Evolutionary conservation across 1,140 invertebrate species (phyloP), one percentile per base, ranked within the genome.

Genomic region (Dinothrombium tinctorium): DNA sequence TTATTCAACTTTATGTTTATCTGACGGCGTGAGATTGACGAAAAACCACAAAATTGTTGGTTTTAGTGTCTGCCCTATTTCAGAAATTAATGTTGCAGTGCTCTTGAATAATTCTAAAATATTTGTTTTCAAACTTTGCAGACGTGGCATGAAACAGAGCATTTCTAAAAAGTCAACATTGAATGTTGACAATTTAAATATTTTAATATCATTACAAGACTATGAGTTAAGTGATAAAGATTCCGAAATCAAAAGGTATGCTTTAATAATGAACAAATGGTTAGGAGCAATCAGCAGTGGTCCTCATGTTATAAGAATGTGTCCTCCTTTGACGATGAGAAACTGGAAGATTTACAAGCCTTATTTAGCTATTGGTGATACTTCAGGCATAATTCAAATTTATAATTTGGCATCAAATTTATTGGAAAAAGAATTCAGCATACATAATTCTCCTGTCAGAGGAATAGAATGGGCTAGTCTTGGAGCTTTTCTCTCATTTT

Each of bases 381-480:
- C 55, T 9, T 49, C 51, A 31, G 68, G 68, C 4, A 52, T 56
- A 23, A 51, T 70, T 15, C 65, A 67, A 52, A 55, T 71, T 7
- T 59, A 61, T 35, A 65, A 69, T 52, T 53, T 67, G 41, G 59
- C 61, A 0, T 63, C 60, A 46, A 68, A 67, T 17, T 51, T 59
- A 41, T 50, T 70, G 8, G 56, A 61, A 24, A 62, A 62, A 46
- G 68, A 72, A 53, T 62, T 66, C 44, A 59, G 60, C 41, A 50
- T 70, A 5, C 69, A 71, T 49, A 59, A 59, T 33, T 59, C 53
- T 45, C 54, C 61, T 44, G 59, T 67, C 50, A 66, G 66, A 45
- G 70, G 69, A 7, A 66, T 72, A 44, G 69, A 72, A 49, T 72
- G 70, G 70, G 58, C 61, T 12, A 59, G 60, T 41, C 50, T 69